These are phyloP conservation scores for Ceratitis capitata DNA, from an alignment of 1,140 invertebrate species.

Conservation along the genomic window DNA sequence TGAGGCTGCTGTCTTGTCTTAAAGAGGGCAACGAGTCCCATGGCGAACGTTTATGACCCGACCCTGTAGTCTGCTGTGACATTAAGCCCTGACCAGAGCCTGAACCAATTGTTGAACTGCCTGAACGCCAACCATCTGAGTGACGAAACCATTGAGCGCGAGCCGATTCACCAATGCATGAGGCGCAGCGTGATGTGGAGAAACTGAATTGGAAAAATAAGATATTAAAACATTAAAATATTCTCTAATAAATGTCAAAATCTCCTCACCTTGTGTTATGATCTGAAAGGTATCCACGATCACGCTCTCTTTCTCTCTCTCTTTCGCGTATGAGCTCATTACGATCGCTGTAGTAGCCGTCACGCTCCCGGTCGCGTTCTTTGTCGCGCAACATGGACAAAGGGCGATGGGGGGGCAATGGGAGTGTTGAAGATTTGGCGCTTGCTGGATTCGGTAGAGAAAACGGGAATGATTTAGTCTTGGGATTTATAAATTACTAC, in stretches of 20 bases:
- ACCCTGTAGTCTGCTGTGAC: conserved; percentile 57
- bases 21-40: conserved; percentile 87
- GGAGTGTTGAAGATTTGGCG: conserved; percentile 81
- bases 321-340: conserved; percentile 80
- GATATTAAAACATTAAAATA: not conserved
- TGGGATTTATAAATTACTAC: not conserved
- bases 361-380: conserved; percentile 74
- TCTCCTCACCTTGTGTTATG: conserved; percentile 79
- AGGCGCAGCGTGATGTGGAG: conserved; percentile 76
- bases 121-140: conserved; percentile 86
- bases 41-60: conserved; percentile 76
- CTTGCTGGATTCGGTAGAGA: conserved; percentile 55
- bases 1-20: conserved; percentile 81
- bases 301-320: conserved; percentile 73
- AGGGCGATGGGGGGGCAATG: conserved; percentile 74
- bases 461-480: not conserved
- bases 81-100: conserved; percentile 65
- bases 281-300: conserved; percentile 85
- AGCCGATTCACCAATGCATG: conserved; percentile 85
- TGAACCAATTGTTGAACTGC: conserved; percentile 76
- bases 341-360: conserved; percentile 87
- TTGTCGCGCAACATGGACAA: conserved; percentile 61
- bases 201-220: conserved; percentile 62
- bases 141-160: conserved; percentile 87
- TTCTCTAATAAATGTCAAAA: not conserved